A percentile compares a stretch with the other conserved stretches of the same genome.
These are phyloP conservation scores for Athripsodes cinereus DNA, from an alignment of 2,888 invertebrate genomes.

Conservation along the genomic window DNA sequence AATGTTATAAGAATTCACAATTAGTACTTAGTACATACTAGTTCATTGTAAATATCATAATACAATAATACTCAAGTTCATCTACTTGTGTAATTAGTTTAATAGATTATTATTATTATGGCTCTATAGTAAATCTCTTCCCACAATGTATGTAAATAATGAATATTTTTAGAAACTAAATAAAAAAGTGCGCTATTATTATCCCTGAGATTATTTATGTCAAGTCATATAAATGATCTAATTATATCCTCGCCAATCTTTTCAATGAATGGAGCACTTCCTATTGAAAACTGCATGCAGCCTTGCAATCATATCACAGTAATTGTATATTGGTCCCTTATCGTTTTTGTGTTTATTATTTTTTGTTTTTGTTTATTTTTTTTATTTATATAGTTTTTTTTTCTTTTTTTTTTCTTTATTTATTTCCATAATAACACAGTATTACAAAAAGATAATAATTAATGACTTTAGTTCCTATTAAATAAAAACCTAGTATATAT, in stretches of 20 bases:
- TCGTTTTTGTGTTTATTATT: constrained; percentile 27
- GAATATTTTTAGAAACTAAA: no score
- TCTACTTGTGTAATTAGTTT: not conserved
- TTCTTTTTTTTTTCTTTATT: constrained; percentile 43
- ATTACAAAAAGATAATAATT: constrained; percentile 21
- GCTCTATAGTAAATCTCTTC: no score
- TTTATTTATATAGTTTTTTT: constrained; percentile 38
- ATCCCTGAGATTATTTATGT: no score
- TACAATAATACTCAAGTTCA: not conserved
- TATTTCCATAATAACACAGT: constrained; percentile 43
- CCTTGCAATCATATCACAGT: no score
- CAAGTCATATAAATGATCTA: no score
- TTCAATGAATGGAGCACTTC: no score
- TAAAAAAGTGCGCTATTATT: no score
- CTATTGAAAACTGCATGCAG: no score
- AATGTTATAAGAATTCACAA: constrained; percentile 10
- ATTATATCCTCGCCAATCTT: no score
- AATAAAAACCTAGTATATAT: constrained; percentile 22
- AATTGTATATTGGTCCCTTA: no score
- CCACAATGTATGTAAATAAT: no score
- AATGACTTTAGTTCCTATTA: constrained; percentile 23
- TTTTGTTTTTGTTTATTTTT: constrained; percentile 35
- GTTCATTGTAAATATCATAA: no score
- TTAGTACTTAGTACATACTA: not conserved
- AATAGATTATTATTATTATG: not conserved